Evolutionary conservation across 2,888 invertebrate species (phyloP), one percentile per base, ranked within the genome.

Genomic region (Eulithis prunata): DNA sequence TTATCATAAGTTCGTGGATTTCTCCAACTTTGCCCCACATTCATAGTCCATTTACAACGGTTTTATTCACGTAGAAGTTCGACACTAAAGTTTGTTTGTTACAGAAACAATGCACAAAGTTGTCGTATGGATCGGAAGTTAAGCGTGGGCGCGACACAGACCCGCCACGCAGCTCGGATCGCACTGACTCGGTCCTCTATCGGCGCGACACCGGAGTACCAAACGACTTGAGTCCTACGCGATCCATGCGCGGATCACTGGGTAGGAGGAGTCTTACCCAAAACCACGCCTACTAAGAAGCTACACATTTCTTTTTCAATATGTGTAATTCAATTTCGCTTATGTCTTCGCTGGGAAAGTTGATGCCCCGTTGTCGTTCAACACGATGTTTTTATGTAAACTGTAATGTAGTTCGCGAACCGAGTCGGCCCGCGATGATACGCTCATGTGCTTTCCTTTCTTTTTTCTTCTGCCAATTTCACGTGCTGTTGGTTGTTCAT

Each of bases 311-410:
- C 92, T 92, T 92, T 93, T 93, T 93, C 93, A 92, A 93, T 93
- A 93, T 91, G 91, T 93, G 93, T 93, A 92, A 92, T 93, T 93
- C 93, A 92, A 92, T 93, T 93, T 92, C 91, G 91, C 91, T 92
- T 93, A 92, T 92, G 93, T 92, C 93, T 93, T 93, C 90, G 92
- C 92, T 90, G 91, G 91, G 91, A 90, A 92, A 93, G 90, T 92
- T 92, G 92, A 92, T 91, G 91, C 90, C 88, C 89, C 89, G 91
- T 91, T 93, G 93, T 91, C 92, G 91, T 92, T 91, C 87, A 91
- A 90, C 91, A 89, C 90, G 91, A 91, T 92, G 92, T 93, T 93
- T 92, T 93, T 93, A 91, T 93, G 93, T 93, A 91, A 92, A 92
- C 91, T 92, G 91, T 91, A 91, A 91, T 91, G 91, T 93, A 91